Evolutionary conservation across 2,888 invertebrate species (phyloP), one percentile per base, ranked within the genome.

Genomic region (Leptinotarsa tumamoca): DNA sequence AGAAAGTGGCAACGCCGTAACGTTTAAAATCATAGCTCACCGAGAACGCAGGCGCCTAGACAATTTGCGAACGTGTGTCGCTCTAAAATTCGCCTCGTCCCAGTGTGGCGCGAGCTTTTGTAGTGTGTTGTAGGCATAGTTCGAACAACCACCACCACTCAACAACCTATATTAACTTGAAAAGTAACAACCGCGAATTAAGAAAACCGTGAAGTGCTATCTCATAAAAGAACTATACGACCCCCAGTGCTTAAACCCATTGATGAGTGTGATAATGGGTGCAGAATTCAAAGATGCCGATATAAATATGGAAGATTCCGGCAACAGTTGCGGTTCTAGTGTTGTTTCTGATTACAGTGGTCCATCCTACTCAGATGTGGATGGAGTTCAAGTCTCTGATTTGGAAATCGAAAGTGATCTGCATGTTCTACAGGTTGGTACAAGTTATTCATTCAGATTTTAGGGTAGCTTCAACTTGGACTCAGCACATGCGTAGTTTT

Each of bases 331-430:
- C 84, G 88, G 89, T 77, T 87, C 88, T 84, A 88, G 88, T 84
- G 88, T 88, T 76, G 86, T 88, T 75, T 88, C 88, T 72, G 88
- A 88, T 81, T 85, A 84, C 79, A 87, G 87, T 81, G 86, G 87
- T 61, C 85, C 87, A 56, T 85, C 86, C 67, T 91, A 91, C 82
- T 91, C 91, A 67, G 91, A 92, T 83, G 91, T 91, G 74, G 92
- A 91, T 72, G 87, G 87, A 75, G 90, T 91, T 73, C 91, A 91
- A 87, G 90, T 91, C 13, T 91, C 92, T 82, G 91, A 91, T 83
- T 89, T 91, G 56, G 91, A 88, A 75, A 90, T 90, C 17, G 91
- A 92, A 75, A 90, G 90, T 18, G 90, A 84, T 78, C 82, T 83
- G 79, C 86, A 86, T 76, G 83, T 86, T 77, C 83, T 86, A 84